Evolutionary conservation across 2,113 vertebrate species (phyloP), one percentile per base, ranked within the genome.

Genomic region (Tupaia tana): DNA sequence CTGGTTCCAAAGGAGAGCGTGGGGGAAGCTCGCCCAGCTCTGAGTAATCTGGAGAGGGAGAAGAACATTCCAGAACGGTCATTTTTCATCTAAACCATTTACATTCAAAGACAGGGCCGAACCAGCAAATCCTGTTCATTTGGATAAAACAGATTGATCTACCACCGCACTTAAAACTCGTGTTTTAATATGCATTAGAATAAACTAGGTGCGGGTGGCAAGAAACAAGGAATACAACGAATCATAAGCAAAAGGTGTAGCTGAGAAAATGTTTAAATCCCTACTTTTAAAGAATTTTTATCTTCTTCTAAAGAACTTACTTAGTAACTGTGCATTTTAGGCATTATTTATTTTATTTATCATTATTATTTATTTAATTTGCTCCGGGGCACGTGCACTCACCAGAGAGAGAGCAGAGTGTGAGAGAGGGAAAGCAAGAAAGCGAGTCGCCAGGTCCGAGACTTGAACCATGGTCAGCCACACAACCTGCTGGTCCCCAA

Each of bases 1-100:
- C 98, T 78, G 97, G 98, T 88, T 98, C 98, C 96, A 98, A 84
- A 0, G 98, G 98, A n/a, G 96, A 98, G 84, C 98, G 97, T 2
- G 97, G 98, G 27, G 97, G 98, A 80, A 98, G 98, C 29, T 99
- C 99, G 64, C 99, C 98, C 63, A 98, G 0, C 19, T 99, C 99
- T 1, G 98, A 98, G 22, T 98, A 98, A 81, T 99, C 99, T 99
- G 98, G 10, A 63, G 86, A 94, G 94, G 61, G 96, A 70, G 98
- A 59, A 97, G 87, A 2, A 89, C 29, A 69, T 56, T 84, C 27
- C 25, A 34, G 24, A 85, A 73, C 1, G 11, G 22, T 79, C 20
- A 74, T 70, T 86, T 89, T 64, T 64, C 31, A 91, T 24, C 43
- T 43, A 25, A 81, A 83, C 52, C 63, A 71, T 43, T 75, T 24